phyloP scores from a whole-genome alignment of 1,140 invertebrate species.

The Drosophila lowei region DNA sequence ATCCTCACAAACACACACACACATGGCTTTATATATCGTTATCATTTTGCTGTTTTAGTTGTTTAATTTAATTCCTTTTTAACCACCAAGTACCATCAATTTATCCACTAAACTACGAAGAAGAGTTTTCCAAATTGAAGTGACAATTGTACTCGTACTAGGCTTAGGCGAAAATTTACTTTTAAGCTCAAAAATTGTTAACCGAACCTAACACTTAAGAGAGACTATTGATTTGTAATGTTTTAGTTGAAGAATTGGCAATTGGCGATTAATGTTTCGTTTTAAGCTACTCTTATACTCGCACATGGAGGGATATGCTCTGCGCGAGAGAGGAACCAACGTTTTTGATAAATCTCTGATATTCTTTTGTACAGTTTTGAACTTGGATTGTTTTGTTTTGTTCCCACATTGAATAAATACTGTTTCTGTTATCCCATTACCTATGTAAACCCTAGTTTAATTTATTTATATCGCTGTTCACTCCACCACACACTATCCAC shows the following conservation, averaged over 20 bases:
- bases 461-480: conserved; percentile 36
- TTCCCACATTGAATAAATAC: conserved; percentile 39
- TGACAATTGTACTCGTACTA: conserved; percentile 66
- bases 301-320: background rate
- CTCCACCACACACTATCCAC: background rate
- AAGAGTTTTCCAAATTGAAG: conserved; percentile 41
- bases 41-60: conserved; percentile 69
- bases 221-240: conserved; percentile 21
- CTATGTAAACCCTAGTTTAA: conserved; percentile 58
- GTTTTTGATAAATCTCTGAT: conserved; percentile 18
- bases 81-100: conserved; percentile 32
- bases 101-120: conserved; percentile 24
- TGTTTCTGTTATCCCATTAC: conserved; percentile 43
- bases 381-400: conserved; percentile 17
- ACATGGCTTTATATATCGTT: conserved; percentile 39
- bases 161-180: conserved; percentile 52
- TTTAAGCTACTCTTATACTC: conserved; percentile 6
- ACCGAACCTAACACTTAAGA: conserved; percentile 35
- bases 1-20: conserved; percentile 37
- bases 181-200: conserved; percentile 54
- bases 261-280: conserved; percentile 55
- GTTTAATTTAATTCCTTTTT: conserved; percentile 48
- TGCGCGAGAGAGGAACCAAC: conserved; percentile 20
- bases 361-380: conserved; percentile 15
- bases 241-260: conserved; percentile 61